Evolutionary conservation across 1,140 invertebrate species (phyloP).

Genomic region (Laupala kohalensis): DNA sequence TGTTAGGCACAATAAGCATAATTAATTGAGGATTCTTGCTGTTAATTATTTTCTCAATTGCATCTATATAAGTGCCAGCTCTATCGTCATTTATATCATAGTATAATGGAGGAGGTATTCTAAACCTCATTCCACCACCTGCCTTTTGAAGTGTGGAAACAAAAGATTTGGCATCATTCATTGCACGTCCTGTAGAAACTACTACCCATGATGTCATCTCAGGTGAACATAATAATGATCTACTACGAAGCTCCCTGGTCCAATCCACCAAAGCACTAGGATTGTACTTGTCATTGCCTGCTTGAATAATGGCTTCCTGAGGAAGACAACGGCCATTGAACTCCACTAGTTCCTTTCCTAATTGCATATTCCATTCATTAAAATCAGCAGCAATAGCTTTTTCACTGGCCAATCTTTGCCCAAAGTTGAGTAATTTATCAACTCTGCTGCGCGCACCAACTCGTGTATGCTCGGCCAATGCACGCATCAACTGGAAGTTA

Average conservation of each 20-base stretch:
- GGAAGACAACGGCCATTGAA: conserved; percentile 41
- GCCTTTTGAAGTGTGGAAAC: neutral
- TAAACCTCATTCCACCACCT: neutral
- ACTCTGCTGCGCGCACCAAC: conserved; percentile 45
- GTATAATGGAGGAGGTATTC: neutral
- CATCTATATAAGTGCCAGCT: conserved; percentile 23
- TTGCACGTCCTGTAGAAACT: neutral
- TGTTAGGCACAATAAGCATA: conserved; percentile 51
- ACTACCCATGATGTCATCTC: neutral
- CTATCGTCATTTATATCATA: conserved; percentile 19
- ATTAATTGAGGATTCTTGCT: conserved; percentile 42
- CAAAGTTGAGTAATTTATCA: conserved; percentile 43
- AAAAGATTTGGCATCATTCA: neutral
- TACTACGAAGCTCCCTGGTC: conserved; percentile 40
- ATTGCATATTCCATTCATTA: conserved; percentile 42
- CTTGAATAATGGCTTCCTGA: conserved; percentile 24
- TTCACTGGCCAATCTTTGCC: conserved; percentile 30
- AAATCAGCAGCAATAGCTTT: conserved; percentile 37
- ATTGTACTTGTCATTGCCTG: conserved; percentile 6
- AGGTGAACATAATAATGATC: neutral
- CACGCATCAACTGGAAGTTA: conserved; percentile 42
- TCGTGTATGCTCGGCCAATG: conserved; percentile 45
- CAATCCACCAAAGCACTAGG: conserved; percentile 38
- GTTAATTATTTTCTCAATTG: conserved; percentile 40
- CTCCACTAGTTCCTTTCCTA: conserved; percentile 39